Percentiles rank a stretch among this genome's conserved stretches.
Conservation (phyloP, 2,113 vertebrate species). For the Scopus umbretta region DNA sequence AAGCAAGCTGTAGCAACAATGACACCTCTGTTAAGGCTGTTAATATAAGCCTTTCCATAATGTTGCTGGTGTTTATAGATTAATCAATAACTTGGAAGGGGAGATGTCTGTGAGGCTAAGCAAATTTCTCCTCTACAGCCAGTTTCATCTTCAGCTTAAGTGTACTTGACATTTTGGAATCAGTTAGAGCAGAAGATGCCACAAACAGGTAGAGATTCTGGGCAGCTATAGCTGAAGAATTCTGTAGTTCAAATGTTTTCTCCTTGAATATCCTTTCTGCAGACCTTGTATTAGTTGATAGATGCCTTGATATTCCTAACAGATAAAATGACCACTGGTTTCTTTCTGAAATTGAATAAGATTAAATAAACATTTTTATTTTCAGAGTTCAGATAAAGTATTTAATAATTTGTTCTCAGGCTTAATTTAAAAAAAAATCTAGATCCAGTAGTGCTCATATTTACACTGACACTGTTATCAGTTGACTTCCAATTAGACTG, state of each 20-base stretch:
- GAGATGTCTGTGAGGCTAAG: not conserved
- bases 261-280: not conserved
- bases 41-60: not conserved
- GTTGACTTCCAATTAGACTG: not conserved
- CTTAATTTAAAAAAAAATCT: not conserved
- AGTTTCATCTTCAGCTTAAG: not conserved
- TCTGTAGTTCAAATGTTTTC: not conserved
- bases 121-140: not conserved
- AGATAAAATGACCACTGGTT: not conserved
- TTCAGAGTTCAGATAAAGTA: not conserved
- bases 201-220: not conserved
- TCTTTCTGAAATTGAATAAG: not conserved
- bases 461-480: not conserved
- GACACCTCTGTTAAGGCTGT: not conserved
- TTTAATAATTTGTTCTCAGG: not conserved
- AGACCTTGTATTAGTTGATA: not conserved
- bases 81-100: not conserved
- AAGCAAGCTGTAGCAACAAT: not conserved
- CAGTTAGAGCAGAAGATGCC: not conserved
- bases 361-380: not conserved
- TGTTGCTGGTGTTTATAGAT: not conserved
- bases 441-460: not conserved
- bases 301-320: not conserved
- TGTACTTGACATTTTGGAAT: not conserved
- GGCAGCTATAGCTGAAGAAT: not conserved